Conservation (phyloP, 2,113 vertebrate genomes). For the Tachuris rubrigastra region DNA sequence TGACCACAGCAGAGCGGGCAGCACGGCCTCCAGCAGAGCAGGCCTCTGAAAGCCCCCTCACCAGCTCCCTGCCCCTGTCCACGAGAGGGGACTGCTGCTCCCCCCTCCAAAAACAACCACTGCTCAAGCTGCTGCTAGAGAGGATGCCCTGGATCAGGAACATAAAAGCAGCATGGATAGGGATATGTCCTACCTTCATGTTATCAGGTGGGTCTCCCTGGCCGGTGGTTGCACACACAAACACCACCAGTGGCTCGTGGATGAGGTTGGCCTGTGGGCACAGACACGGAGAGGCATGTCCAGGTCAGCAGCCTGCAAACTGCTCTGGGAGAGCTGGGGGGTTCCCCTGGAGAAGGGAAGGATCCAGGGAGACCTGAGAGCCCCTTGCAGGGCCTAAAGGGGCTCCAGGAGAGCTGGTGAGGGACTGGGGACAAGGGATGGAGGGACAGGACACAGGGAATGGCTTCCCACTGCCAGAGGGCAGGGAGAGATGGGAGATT, state of each 20-base stretch:
- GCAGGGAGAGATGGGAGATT: not conserved
- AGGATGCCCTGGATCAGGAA: not conserved
- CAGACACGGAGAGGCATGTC: not conserved
- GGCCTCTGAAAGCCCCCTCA: not conserved
- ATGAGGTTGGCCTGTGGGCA: conserved; percentile 84
- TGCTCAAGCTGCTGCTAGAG: not conserved
- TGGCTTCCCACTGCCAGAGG: not conserved
- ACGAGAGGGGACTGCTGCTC: rapidly evolving
- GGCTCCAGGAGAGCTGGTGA: not conserved
- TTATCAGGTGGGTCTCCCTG: conserved; percentile 98
- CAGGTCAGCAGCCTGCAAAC: not conserved
- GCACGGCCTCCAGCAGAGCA: rapidly evolving
- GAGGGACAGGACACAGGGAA: not conserved
- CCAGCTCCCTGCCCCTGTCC: not conserved
- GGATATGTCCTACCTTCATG: conserved; percentile 85
- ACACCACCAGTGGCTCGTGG: conserved; percentile 86
- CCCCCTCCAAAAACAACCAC: not conserved
- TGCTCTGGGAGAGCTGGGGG: not conserved
- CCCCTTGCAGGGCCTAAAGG: not conserved
- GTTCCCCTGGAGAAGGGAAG: not conserved
- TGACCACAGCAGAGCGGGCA: not conserved
- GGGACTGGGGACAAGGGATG: no score
- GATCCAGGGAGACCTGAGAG: not conserved
- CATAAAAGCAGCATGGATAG: not conserved
- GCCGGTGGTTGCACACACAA: conserved; percentile 92